phyloP scores from a whole-genome alignment of 2,797 vertebrate species.

The Anas bahamensis region DNA sequence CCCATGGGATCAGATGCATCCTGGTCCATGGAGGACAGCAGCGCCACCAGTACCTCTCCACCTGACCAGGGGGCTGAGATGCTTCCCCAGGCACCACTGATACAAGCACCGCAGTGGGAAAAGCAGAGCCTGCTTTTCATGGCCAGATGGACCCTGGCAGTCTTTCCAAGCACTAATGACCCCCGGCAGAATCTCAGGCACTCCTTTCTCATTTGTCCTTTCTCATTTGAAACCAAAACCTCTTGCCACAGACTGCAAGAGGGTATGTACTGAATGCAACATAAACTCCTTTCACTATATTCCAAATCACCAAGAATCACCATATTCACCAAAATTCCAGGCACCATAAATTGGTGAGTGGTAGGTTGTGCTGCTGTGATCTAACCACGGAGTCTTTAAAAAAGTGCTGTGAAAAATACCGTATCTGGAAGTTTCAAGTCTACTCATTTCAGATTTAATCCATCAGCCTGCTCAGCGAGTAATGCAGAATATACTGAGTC shows the following conservation, averaged over 20 bases:
- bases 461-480: background rate
- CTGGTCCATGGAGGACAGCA: background rate
- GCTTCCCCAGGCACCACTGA: background rate
- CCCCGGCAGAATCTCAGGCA: background rate
- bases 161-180: background rate
- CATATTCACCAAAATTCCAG: background rate
- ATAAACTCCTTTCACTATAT: background rate
- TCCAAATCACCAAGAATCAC: background rate
- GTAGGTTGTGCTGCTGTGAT: background rate
- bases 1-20: background rate
- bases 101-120: background rate
- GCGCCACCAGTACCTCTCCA: background rate
- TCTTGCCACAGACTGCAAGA: background rate
- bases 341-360: background rate
- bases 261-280: background rate
- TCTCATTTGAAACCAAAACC: background rate
- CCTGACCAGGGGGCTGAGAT: background rate
- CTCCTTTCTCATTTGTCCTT: background rate
- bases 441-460: background rate
- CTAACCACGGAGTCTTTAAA: background rate
- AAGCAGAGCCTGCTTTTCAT: background rate
- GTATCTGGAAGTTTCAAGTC: background rate
- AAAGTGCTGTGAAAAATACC: background rate
- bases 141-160: background rate
- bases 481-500: background rate